phyloP scores from a whole-genome alignment of 2,797 vertebrate species.

The Sebastes paucispinis region DNA sequence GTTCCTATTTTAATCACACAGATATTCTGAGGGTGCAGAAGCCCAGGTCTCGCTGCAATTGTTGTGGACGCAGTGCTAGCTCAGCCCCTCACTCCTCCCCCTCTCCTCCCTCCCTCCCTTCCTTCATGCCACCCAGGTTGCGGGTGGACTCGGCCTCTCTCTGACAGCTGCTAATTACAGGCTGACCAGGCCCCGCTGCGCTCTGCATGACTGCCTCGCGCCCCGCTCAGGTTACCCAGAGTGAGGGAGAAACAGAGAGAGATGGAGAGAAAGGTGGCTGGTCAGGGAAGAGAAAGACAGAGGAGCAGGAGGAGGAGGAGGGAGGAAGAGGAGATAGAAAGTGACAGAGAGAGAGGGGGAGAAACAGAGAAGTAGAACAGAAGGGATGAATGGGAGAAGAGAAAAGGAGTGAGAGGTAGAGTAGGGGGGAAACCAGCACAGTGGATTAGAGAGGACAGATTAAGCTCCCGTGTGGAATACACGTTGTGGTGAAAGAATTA shows the following conservation, averaged over 20 bases:
- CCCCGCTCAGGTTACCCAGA: slow-evolving; percentile 83
- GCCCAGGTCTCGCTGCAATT: slow-evolving; percentile 65
- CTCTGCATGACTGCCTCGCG: slow-evolving; percentile 86
- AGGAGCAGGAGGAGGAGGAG: slow-evolving; percentile 24
- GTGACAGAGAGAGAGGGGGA: slow-evolving; percentile 41
- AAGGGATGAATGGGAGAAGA: slow-evolving; percentile 59
- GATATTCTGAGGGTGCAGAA: slow-evolving; percentile 54
- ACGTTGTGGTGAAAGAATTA: slow-evolving; percentile 71
- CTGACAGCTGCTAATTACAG: slow-evolving; percentile 89
- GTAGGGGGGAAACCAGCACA: slow-evolving; percentile 43
- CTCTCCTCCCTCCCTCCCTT: slow-evolving; percentile 29
- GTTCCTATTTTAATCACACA: slow-evolving; percentile 36
- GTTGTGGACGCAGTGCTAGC: slow-evolving; percentile 68
- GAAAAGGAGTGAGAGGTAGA: slow-evolving; percentile 60
- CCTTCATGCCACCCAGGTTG: slow-evolving; percentile 87
- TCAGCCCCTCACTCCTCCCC: slow-evolving; percentile 63
- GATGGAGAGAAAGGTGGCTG: slow-evolving; percentile 69
- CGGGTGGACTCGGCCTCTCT: slow-evolving; percentile 80
- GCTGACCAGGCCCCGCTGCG: slow-evolving; percentile 84
- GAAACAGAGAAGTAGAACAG: slow-evolving; percentile 48
- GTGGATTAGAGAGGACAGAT: slow-evolving; percentile 84
- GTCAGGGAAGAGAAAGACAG: slow-evolving; percentile 48
- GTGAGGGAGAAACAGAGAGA: slow-evolving; percentile 63
- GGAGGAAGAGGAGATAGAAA: slow-evolving; percentile 48
- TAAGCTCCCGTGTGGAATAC: slow-evolving; percentile 81